A percentile compares a stretch with the other conserved stretches of the same genome.
Evolutionary conservation across 2,797 vertebrate genomes (phyloP).

Genomic region (Galago senegalensis): DNA sequence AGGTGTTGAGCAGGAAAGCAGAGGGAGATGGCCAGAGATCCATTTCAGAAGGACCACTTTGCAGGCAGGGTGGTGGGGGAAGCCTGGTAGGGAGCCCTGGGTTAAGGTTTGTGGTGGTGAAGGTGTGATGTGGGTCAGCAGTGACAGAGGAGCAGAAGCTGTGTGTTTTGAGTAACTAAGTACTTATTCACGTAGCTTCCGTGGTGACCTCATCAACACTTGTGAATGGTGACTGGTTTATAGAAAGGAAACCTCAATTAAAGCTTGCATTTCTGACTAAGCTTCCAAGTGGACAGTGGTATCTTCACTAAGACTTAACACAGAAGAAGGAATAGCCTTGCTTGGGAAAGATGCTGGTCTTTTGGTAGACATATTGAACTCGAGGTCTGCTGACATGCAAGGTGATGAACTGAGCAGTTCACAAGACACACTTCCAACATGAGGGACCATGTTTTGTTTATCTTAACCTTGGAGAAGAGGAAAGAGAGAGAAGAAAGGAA

Average conservation of each 20-base stretch:
- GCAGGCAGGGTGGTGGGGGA: not conserved
- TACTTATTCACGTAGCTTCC: not conserved
- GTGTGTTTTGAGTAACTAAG: not conserved
- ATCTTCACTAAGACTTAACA: not conserved
- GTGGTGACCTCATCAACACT: not conserved
- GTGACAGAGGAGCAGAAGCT: not conserved
- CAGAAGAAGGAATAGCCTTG: not conserved
- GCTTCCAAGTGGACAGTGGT: too few relatives aligned
- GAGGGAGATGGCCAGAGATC: not conserved
- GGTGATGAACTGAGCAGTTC: not conserved
- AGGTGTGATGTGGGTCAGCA: not conserved
- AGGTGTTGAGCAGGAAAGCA: not conserved
- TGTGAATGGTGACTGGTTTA: not conserved
- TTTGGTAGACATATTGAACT: not conserved
- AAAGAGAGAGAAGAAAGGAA: not conserved
- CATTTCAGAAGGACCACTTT: not conserved
- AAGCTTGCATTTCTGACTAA: not conserved
- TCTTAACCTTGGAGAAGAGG: not conserved
- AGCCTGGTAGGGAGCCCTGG: not conserved
- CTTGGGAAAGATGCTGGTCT: not conserved
- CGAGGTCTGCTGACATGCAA: not conserved
- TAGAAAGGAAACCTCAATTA: not conserved
- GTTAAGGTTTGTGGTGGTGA: not conserved
- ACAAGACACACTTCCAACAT: not conserved
- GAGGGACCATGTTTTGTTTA: not conserved